These are phyloP conservation scores for Hypothenemus hampei DNA, from an alignment of 1,140 invertebrate species.

Conservation along the genomic window DNA sequence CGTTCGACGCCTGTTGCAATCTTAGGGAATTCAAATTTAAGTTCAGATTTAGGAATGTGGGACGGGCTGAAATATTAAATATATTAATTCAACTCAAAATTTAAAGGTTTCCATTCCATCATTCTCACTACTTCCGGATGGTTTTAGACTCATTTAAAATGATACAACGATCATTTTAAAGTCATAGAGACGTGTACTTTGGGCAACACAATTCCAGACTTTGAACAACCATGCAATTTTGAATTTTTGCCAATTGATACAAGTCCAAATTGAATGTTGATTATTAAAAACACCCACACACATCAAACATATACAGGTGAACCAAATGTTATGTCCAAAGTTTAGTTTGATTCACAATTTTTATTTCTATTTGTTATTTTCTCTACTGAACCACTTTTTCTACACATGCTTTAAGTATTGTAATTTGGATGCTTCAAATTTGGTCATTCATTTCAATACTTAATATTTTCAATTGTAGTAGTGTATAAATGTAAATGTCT, in stretches of 20 bases:
- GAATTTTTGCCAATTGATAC: not conserved
- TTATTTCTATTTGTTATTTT: not conserved
- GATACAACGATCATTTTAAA: constrained; percentile 38
- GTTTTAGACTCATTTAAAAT: constrained; percentile 31
- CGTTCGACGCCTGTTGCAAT: constrained; percentile 70
- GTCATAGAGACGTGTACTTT: constrained; percentile 40
- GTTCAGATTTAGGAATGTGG: constrained; percentile 93
- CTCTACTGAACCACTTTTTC: constrained; percentile 24
- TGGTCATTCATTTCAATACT: not conserved
- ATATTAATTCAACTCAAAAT: constrained; percentile 21
- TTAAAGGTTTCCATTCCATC: constrained; percentile 4
- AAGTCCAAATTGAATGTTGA: not conserved
- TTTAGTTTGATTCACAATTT: constrained; percentile 10
- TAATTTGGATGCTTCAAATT: constrained; percentile 25
- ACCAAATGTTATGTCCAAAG: constrained; percentile 8
- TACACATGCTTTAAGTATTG: constrained; percentile 40
- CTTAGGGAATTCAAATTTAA: constrained; percentile 87
- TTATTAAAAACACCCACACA: not conserved
- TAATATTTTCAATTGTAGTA: constrained; percentile 5
- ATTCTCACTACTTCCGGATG: constrained; percentile 21
- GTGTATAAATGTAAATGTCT: constrained; percentile 29
- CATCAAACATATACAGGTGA: constrained; percentile 6
- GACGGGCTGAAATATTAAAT: constrained; percentile 79
- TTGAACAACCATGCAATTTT: no score
- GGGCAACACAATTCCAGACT: no score